Conservation (phyloP, 2,113 vertebrate genomes). For the Etia nguti region DNA sequence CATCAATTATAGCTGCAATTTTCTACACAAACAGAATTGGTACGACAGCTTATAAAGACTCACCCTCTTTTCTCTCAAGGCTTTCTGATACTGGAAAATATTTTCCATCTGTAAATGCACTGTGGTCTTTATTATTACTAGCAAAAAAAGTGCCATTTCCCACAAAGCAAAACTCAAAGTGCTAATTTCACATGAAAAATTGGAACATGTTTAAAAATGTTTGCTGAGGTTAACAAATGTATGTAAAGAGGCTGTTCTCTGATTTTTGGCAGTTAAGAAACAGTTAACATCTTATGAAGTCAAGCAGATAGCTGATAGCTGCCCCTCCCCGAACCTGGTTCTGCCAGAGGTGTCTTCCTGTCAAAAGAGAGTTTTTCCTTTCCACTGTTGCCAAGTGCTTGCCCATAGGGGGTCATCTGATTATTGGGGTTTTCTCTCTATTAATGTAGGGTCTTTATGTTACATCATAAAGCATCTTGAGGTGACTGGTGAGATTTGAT, state of each 20-base stretch:
- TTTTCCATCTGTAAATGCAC: background rate
- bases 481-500: background rate
- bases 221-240: no score
- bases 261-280: no score
- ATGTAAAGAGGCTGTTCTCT: no score
- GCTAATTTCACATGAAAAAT: no score
- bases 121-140: background rate
- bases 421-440: background rate
- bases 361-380: background rate
- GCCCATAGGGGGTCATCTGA: background rate
- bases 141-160: background rate
- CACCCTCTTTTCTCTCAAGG: background rate
- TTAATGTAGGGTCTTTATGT: background rate
- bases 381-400: background rate
- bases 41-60: background rate
- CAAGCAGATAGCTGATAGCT: no score
- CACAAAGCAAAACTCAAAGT: no score
- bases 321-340: no score
- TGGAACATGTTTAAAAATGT: no score
- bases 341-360: no score
- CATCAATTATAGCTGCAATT: background rate
- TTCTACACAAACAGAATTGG: background rate
- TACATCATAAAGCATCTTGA: background rate
- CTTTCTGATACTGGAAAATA: background rate
- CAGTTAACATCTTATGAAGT: no score